Evolutionary conservation across 2,797 vertebrate genomes (phyloP).

Genomic region (Channa striata): DNA sequence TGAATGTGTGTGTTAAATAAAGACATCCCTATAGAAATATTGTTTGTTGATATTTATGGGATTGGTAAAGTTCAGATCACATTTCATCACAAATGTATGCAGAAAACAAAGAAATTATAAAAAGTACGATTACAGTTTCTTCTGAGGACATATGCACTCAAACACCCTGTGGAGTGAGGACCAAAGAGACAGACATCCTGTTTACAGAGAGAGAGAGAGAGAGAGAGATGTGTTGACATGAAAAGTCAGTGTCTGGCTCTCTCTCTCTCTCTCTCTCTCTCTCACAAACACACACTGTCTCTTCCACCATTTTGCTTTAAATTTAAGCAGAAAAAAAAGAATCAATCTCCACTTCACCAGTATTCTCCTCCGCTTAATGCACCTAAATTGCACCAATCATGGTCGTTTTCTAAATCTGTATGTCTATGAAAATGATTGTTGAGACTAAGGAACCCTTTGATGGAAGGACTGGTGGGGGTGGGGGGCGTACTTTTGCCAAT

Average conservation of each 20-base stretch:
- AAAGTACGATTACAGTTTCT: too few relatives aligned
- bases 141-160: background rate
- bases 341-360: conserved; percentile 41
- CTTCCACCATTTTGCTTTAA: conserved; percentile 42
- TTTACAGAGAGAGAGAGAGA: conserved; percentile 59
- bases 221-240: conserved; percentile 22
- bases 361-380: conserved; percentile 65
- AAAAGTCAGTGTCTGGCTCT: conserved; percentile 17
- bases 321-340: conserved; percentile 42
- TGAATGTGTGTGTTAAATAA: too few relatives aligned
- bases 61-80: too few relatives aligned
- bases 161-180: conserved; percentile 14
- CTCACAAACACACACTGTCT: conserved; percentile 6
- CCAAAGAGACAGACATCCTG: conserved; percentile 39
- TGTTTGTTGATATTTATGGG: too few relatives aligned
- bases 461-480: conserved; percentile 16
- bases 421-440: conserved; percentile 66
- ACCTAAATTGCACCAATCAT: conserved; percentile 79
- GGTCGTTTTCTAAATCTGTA: conserved; percentile 61
- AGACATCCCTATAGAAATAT: too few relatives aligned
- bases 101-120: too few relatives aligned
- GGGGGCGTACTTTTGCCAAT: conserved; percentile 36
- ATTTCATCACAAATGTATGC: too few relatives aligned
- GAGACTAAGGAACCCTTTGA: conserved; percentile 50
- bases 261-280: conserved; percentile 1